A percentile compares a stretch with the other conserved stretches of the same genome.
phyloP scores from a whole-genome alignment of 2,888 invertebrate species.

The Lasioglossum marginatum region DNA sequence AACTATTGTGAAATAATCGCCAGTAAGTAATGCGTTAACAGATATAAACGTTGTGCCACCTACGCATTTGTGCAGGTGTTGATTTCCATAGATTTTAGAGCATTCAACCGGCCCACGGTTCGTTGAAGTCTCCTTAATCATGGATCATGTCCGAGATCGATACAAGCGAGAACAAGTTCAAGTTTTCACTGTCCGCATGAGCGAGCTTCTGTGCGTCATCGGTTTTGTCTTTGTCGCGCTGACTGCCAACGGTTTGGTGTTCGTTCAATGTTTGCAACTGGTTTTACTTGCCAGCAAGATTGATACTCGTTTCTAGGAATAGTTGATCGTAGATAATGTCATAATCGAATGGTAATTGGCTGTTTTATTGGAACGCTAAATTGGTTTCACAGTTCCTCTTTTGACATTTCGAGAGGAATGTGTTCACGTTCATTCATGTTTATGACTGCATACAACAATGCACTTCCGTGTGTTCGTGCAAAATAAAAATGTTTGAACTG shows the following conservation, averaged over 20 bases:
- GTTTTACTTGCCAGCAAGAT: background rate
- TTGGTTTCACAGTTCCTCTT: background rate
- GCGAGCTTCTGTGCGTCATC: background rate
- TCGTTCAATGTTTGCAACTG: background rate
- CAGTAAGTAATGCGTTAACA: background rate
- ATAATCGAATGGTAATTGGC: background rate
- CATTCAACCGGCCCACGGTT: slow-evolving; percentile 24
- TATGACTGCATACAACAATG: background rate
- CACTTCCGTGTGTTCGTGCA: too few species aligned
- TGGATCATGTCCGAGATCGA: background rate
- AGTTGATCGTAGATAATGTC: background rate
- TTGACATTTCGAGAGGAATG: background rate
- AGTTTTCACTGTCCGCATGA: slow-evolving; percentile 27
- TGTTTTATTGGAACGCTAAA: background rate
- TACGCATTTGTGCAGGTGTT: background rate
- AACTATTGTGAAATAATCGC: too few species aligned
- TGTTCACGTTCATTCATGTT: background rate
- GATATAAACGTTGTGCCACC: background rate
- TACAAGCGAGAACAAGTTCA: background rate
- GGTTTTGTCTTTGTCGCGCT: slow-evolving; percentile 12
- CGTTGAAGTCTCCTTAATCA: slow-evolving; percentile 29
- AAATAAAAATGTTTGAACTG: too few species aligned
- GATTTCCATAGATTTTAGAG: slow-evolving; percentile 1
- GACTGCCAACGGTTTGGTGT: background rate
- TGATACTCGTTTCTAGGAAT: slow-evolving; percentile 1